A percentile compares a stretch with the other conserved stretches of the same genome.
phyloP scores from a whole-genome alignment of 2,113 vertebrate genomes.

The human region DNA sequence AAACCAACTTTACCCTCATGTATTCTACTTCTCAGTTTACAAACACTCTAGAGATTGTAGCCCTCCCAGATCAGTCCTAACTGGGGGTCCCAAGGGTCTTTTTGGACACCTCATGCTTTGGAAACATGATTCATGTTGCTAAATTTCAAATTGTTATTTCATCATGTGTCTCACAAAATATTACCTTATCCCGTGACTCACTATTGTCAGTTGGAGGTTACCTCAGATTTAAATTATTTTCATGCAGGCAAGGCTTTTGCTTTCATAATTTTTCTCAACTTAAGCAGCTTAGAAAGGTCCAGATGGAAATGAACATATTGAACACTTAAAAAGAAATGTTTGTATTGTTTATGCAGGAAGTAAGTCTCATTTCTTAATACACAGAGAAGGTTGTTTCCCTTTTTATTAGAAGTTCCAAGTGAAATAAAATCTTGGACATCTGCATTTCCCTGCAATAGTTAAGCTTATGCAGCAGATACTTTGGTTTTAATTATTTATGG shows the following conservation, averaged over 20 bases:
- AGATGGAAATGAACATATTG: constrained; percentile 74
- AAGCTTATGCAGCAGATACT: constrained; percentile 81
- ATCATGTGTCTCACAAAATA: constrained; percentile 51
- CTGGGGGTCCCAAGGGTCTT: not conserved
- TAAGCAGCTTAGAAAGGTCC: constrained; percentile 62
- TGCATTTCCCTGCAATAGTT: constrained; percentile 76
- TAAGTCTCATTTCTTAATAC: constrained; percentile 63
- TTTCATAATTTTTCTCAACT: constrained; percentile 81
- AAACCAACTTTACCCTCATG: not conserved
- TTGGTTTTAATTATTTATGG: constrained; percentile 85
- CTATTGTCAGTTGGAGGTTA: constrained; percentile 62
- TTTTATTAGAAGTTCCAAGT: constrained; percentile 69
- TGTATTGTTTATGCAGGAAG: constrained; percentile 72
- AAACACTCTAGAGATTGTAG: not conserved
- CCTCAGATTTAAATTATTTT: constrained; percentile 71
- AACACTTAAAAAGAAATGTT: constrained; percentile 78
- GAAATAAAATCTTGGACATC: constrained; percentile 72
- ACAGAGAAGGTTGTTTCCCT: constrained; percentile 59
- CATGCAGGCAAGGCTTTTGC: constrained; percentile 55
- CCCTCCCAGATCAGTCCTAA: not conserved
- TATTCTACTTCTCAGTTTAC: not conserved
- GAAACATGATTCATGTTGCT: constrained; percentile 37
- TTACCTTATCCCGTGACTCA: constrained; percentile 66
- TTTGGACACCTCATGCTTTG: not conserved
- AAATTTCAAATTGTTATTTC: constrained; percentile 60